Percentiles rank a stretch among this genome's conserved stretches.
phyloP scores from a whole-genome alignment of 2,797 vertebrate species.

The Yasuhikotakia modesta region DNA sequence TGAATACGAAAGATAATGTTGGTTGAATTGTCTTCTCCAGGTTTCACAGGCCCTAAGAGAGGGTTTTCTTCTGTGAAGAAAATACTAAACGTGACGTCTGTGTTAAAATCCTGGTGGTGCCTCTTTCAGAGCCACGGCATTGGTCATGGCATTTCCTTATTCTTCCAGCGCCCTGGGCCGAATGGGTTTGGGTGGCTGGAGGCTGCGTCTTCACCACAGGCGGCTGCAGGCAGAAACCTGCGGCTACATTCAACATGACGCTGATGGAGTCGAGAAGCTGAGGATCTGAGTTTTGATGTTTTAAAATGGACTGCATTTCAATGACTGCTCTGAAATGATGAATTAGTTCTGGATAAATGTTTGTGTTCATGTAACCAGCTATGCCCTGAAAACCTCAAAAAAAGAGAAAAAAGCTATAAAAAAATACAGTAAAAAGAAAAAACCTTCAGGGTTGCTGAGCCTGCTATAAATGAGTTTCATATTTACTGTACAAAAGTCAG shows the following conservation, averaged over 20 bases:
- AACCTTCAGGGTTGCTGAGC: slow-evolving; percentile 60
- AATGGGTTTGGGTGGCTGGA: slow-evolving; percentile 45
- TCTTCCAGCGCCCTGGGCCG: slow-evolving; percentile 54
- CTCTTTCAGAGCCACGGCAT: slow-evolving; percentile 65
- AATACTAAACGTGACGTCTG: slow-evolving; percentile 70
- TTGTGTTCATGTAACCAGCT: slow-evolving; percentile 85
- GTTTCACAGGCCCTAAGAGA: slow-evolving; percentile 95
- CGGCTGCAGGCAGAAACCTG: slow-evolving; percentile 42
- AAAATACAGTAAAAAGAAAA: slow-evolving; percentile 33
- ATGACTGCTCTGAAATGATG: slow-evolving; percentile 67
- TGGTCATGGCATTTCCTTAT: slow-evolving; percentile 56
- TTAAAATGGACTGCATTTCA: slow-evolving; percentile 67
- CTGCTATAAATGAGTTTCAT: slow-evolving; percentile 73
- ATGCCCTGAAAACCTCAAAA: slow-evolving; percentile 69
- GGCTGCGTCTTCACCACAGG: slow-evolving; percentile 49
- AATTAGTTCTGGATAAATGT: slow-evolving; percentile 71
- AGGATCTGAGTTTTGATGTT: slow-evolving; percentile 62
- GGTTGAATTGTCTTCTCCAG: slow-evolving; percentile 67
- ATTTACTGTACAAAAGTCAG: slow-evolving; percentile 80
- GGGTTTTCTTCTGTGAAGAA: slow-evolving; percentile 99
- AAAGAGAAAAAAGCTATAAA: slow-evolving; percentile 2
- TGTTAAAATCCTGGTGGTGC: slow-evolving; percentile 66
- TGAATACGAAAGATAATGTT: neutral
- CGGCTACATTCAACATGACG: slow-evolving; percentile 60
- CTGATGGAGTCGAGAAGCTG: slow-evolving; percentile 58